Evolutionary conservation across 2,888 invertebrate genomes (phyloP).

Genomic region (Caenorhabditis becei): DNA sequence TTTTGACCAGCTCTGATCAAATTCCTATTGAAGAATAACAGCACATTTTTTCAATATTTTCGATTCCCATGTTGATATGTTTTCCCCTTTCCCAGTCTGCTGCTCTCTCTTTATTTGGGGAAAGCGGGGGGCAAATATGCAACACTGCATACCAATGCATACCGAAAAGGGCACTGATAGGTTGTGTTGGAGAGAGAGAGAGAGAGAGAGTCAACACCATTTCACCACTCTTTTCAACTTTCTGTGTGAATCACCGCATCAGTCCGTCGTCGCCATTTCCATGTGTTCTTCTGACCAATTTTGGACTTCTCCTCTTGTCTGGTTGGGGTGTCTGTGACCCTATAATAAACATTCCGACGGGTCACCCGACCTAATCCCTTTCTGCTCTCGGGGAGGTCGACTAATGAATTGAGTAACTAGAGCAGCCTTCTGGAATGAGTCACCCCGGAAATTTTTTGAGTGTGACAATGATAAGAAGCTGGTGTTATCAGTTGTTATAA

Average conservation of each 20-base stretch:
- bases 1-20: not conserved
- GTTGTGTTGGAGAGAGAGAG: slow-evolving; percentile 35
- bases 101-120: slow-evolving; percentile 38
- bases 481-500: slow-evolving; percentile 55
- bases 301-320: too few relatives aligned
- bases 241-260: slow-evolving; percentile 14
- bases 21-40: not conserved
- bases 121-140: slow-evolving; percentile 50
- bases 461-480: slow-evolving; percentile 50
- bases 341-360: slow-evolving; percentile 37
- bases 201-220: slow-evolving; percentile 32
- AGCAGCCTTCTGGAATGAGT: slow-evolving; percentile 36
- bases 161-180: slow-evolving; percentile 42
- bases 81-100: slow-evolving; percentile 25
- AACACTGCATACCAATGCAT: slow-evolving; percentile 47
- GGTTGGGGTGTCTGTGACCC: not conserved
- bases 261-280: not conserved
- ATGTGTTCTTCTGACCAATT: not conserved
- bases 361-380: slow-evolving; percentile 20
- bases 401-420: slow-evolving; percentile 46
- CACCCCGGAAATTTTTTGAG: slow-evolving; percentile 26
- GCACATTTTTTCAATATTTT: slow-evolving; percentile 10
- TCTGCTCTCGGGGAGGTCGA: slow-evolving; percentile 1
- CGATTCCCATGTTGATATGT: slow-evolving; percentile 17
- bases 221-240: slow-evolving; percentile 4